phyloP scores from a whole-genome alignment of 2,113 vertebrate species.

The Amia ocellicauda region DNA sequence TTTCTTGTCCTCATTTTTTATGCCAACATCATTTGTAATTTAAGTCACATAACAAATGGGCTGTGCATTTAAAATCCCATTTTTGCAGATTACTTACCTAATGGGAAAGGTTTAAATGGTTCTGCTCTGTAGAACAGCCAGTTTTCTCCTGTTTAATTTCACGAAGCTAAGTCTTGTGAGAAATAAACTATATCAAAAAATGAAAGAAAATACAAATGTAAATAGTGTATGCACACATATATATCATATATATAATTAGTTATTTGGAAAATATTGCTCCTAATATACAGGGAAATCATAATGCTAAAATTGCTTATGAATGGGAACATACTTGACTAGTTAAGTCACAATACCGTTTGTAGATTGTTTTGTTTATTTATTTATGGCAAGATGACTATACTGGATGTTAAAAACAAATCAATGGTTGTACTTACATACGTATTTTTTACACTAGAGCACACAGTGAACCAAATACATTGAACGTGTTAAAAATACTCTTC shows the following conservation, averaged over 20 bases:
- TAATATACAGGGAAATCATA: not conserved
- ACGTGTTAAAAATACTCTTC: too few relatives aligned
- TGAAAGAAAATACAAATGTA: too few relatives aligned
- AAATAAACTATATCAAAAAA: not conserved
- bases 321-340: not conserved
- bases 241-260: too few relatives aligned
- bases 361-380: too few relatives aligned
- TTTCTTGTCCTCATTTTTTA: slow-evolving; percentile 6
- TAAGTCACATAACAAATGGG: slow-evolving; percentile 12
- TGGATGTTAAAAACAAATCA: too few relatives aligned
- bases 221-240: too few relatives aligned
- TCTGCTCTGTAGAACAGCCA: not conserved
- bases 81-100: slow-evolving; percentile 21
- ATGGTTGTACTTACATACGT: too few relatives aligned
- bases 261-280: too few relatives aligned
- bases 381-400: too few relatives aligned
- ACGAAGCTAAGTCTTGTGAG: slow-evolving; percentile 8
- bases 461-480: too few relatives aligned
- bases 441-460: too few relatives aligned
- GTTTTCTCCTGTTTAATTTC: not conserved
- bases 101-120: slow-evolving; percentile 25
- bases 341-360: too few relatives aligned
- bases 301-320: not conserved
- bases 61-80: slow-evolving; percentile 11
- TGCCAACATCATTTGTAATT: slow-evolving; percentile 2